These are phyloP conservation scores for Lutjanus erythropterus DNA, from an alignment of 2,113 vertebrate species.

Conservation along the genomic window DNA sequence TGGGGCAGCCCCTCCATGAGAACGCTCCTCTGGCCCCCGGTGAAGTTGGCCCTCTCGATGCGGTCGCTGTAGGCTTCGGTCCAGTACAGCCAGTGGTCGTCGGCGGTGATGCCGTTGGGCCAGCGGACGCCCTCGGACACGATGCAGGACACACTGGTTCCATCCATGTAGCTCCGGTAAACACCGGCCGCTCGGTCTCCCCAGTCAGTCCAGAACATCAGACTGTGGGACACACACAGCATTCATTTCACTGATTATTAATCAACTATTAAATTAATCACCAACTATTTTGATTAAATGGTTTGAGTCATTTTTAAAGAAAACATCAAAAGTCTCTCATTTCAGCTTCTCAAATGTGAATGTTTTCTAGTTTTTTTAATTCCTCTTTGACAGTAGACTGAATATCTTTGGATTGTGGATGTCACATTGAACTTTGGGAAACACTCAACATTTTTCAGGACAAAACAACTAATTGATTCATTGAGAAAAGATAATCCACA, in stretches of 20 bases:
- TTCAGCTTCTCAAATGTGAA: too few relatives aligned
- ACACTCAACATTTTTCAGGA: too few relatives aligned
- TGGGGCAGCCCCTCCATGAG: conserved; percentile 95
- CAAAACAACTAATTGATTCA: too few relatives aligned
- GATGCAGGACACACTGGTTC: conserved; percentile 86
- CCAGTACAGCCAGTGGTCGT: conserved; percentile 97
- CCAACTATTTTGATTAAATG: too few relatives aligned
- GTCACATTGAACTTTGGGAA: too few relatives aligned
- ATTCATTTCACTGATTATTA: not conserved
- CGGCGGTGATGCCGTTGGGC: conserved; percentile 96
- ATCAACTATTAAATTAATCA: too few relatives aligned
- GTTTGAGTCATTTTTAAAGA: too few relatives aligned
- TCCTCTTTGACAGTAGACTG: too few relatives aligned
- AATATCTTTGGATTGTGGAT: too few relatives aligned
- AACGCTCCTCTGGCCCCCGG: conserved; percentile 88
- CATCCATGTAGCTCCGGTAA: conserved; percentile 95
- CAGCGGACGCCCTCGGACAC: conserved; percentile 93
- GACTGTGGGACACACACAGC: conserved; percentile 71
- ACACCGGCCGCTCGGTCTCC: conserved; percentile 92
- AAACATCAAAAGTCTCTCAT: too few relatives aligned
- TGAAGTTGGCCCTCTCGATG: conserved; percentile 92
- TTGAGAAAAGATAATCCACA: too few relatives aligned
- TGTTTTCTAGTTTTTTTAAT: too few relatives aligned
- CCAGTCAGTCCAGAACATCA: conserved; percentile 99
- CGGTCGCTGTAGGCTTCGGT: conserved; percentile 97